phyloP scores from a whole-genome alignment of 2,797 vertebrate species.

The Tragopan temminckii region DNA sequence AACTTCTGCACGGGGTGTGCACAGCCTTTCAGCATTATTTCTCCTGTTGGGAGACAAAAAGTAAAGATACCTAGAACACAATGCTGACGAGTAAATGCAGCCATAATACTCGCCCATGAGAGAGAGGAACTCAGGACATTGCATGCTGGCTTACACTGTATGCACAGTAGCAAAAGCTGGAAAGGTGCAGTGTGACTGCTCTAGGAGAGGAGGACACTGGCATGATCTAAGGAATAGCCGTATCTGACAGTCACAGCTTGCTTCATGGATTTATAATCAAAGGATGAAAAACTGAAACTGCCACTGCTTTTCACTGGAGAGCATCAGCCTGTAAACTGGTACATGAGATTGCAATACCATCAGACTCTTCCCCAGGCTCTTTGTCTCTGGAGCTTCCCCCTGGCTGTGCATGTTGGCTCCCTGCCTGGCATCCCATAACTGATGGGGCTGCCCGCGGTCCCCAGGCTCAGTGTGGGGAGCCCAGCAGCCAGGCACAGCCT shows the following conservation, averaged over 20 bases:
- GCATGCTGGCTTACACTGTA: neutral
- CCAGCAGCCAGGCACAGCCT: fast-evolving
- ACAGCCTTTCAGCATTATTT: neutral
- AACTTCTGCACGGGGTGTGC: neutral
- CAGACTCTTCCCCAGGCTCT: neutral
- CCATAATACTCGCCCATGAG: fast-evolving
- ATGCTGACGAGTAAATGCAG: neutral
- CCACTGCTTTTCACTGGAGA: neutral
- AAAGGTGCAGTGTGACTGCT: neutral
- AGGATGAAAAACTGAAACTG: neutral
- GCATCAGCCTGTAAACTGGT: neutral
- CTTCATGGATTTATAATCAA: neutral
- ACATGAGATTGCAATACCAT: neutral
- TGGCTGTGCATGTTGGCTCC: neutral
- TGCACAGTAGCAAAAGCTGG: neutral
- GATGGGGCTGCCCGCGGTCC: fast-evolving
- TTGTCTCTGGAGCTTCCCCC: neutral
- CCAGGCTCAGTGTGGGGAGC: fast-evolving
- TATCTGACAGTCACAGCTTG: neutral
- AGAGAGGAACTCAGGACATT: neutral
- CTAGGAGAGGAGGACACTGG: neutral
- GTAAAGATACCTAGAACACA: neutral
- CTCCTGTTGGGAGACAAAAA: neutral
- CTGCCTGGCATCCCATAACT: neutral
- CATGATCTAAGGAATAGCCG: neutral